Evolutionary conservation across 2,113 vertebrate species (phyloP).

Genomic region (Terrapene triunguis): DNA sequence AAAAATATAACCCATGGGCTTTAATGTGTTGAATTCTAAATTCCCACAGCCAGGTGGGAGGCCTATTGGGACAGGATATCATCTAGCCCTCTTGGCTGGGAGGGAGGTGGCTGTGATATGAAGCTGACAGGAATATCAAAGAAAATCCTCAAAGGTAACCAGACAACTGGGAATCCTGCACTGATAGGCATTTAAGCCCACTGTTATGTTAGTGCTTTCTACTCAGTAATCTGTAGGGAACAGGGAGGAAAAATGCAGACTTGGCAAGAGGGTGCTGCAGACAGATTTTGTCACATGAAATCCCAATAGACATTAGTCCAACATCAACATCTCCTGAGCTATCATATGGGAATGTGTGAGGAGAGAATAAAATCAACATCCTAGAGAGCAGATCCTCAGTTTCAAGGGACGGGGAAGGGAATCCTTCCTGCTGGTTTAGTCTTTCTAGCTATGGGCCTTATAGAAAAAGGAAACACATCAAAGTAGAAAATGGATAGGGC

Average conservation of each 20-base stretch:
- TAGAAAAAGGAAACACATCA: background rate
- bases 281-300: conserved; percentile 69
- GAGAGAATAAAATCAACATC: conserved; percentile 54
- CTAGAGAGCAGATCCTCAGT: conserved; percentile 40
- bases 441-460: background rate
- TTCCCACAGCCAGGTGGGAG: background rate
- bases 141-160: background rate
- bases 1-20: background rate
- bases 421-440: conserved; percentile 29
- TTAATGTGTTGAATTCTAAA: background rate
- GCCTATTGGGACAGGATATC: background rate
- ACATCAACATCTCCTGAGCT: conserved; percentile 69
- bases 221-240: conserved; percentile 13
- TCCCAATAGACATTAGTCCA: conserved; percentile 58
- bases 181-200: background rate
- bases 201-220: background rate
- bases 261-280: conserved; percentile 65
- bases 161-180: background rate
- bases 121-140: background rate
- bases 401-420: conserved; percentile 44
- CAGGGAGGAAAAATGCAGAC: conserved; percentile 51
- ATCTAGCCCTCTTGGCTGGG: background rate
- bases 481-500: background rate
- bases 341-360: conserved; percentile 62
- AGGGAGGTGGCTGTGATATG: background rate